phyloP scores from a whole-genome alignment of 2,797 vertebrate genomes.

The Parambassis ranga region DNA sequence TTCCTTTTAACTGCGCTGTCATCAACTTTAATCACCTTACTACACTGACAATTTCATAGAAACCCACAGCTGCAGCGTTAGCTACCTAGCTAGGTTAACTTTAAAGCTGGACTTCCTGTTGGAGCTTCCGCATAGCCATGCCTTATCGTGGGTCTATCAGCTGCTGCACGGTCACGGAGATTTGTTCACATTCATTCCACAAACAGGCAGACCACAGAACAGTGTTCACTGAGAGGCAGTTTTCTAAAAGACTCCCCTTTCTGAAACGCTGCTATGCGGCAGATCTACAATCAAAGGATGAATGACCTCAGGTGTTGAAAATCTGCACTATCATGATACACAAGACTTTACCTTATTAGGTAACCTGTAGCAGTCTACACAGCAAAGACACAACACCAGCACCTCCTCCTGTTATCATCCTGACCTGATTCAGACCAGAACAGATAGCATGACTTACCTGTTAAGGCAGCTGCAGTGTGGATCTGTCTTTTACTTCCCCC shows the following conservation, averaged over 20 bases:
- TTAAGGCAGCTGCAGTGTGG: constrained; percentile 29
- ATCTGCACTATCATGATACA: not conserved
- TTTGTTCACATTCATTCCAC: not conserved
- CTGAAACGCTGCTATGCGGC: not conserved
- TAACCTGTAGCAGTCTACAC: constrained; percentile 14
- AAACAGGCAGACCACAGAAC: not conserved
- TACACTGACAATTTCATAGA: not conserved
- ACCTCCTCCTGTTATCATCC: not conserved
- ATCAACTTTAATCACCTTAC: not conserved
- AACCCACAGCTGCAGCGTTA: not conserved
- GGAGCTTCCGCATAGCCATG: constrained; percentile 72
- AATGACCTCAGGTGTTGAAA: not conserved
- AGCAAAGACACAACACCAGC: not conserved
- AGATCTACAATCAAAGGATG: not conserved
- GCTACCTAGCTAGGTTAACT: constrained; percentile 34
- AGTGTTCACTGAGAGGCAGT: not conserved
- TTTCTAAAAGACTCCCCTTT: not conserved
- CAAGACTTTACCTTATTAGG: constrained; percentile 57
- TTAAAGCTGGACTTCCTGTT: constrained; percentile 73
- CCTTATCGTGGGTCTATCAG: constrained; percentile 42
- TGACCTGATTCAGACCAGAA: not conserved
- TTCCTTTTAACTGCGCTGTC: constrained; percentile 7
- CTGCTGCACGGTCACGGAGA: not conserved
- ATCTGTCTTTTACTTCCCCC: constrained; percentile 23
- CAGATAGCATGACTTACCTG: constrained; percentile 43